Percentiles rank a stretch among this genome's conserved stretches.
Evolutionary conservation across 2,888 invertebrate genomes (phyloP).

Genomic region (Cephus nigrinus): DNA sequence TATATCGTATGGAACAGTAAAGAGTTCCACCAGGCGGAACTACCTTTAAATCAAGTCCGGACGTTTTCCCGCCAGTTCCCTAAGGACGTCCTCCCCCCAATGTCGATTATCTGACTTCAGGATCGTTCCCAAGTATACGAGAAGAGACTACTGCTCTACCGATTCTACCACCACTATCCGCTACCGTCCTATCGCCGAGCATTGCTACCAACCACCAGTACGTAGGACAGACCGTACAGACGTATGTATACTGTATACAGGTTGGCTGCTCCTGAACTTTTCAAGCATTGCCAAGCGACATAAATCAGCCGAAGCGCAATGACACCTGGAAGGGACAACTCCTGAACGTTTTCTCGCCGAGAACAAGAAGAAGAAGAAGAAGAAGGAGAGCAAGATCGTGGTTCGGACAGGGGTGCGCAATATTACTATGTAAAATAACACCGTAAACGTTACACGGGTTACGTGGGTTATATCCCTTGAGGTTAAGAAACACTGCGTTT

Average conservation of each 20-base stretch:
- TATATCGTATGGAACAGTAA: background rate
- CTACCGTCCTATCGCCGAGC: background rate
- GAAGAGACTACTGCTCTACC: background rate
- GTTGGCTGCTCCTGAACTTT: background rate
- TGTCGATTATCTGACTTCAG: conserved; percentile 1
- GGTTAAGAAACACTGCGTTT: background rate
- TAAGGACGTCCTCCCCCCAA: conserved; percentile 10
- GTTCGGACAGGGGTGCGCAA: background rate
- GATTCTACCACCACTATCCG: background rate
- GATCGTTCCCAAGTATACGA: background rate
- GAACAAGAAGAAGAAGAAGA: background rate
- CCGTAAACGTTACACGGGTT: background rate
- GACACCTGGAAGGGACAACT: background rate
- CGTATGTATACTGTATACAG: background rate
- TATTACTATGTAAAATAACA: background rate
- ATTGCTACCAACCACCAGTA: background rate
- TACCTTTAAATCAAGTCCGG: conserved; percentile 35
- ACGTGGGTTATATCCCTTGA: background rate
- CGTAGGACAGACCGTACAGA: background rate
- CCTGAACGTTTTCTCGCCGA: background rate
- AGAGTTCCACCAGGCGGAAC: conserved; percentile 39
- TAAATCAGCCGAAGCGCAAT: background rate
- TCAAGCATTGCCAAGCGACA: background rate
- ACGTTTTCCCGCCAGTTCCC: conserved; percentile 28
- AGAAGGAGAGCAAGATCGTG: background rate